Evolutionary conservation across 2,113 vertebrate genomes (phyloP).

Genomic region (Merops nubicus): DNA sequence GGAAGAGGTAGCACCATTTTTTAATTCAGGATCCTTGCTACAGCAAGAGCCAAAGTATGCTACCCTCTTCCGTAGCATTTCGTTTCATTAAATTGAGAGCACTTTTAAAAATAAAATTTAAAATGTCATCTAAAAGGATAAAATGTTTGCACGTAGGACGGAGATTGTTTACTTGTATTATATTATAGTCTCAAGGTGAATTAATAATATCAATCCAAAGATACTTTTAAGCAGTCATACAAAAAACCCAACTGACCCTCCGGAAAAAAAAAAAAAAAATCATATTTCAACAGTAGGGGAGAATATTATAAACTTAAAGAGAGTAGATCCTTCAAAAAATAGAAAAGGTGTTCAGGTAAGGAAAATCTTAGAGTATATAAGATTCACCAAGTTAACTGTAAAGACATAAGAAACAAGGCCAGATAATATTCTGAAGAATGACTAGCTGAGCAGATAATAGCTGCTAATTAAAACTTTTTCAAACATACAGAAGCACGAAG

Average conservation of each 20-base stretch:
- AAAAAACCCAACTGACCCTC: rapidly evolving
- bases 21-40: not conserved
- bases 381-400: not conserved
- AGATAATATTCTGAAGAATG: not conserved
- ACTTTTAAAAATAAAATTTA: not conserved
- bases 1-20: not conserved
- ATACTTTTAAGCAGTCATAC: not conserved
- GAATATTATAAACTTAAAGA: not conserved
- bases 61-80: not conserved
- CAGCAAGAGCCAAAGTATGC: not conserved
- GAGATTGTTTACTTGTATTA: not conserved
- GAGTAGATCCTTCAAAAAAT: not conserved
- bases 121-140: not conserved
- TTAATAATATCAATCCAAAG: not conserved
- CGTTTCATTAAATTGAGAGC: not conserved
- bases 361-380: not conserved
- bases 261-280: not conserved
- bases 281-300: not conserved
- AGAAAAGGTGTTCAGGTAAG: not conserved
- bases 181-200: not conserved
- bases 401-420: not conserved
- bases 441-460: not conserved
- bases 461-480: not conserved
- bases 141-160: not conserved
- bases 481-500: not conserved